Evolutionary conservation across 2,113 vertebrate genomes (phyloP).

Genomic region (Pterocles burchelli): DNA sequence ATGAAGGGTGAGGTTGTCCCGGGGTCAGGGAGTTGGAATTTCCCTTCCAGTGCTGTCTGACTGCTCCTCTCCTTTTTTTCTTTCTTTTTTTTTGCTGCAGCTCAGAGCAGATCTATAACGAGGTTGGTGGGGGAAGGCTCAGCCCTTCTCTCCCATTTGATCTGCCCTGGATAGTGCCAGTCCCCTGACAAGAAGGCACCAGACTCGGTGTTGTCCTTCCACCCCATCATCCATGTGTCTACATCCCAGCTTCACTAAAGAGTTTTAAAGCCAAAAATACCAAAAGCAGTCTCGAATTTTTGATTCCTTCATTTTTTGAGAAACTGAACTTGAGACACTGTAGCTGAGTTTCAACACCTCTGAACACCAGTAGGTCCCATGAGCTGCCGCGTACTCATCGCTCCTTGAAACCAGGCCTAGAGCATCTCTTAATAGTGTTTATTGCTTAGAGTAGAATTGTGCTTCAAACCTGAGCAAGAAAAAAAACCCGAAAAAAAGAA

Average conservation of each 20-base stretch:
- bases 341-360: neutral
- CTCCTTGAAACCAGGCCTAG: neutral
- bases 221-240: neutral
- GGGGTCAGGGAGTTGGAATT: slow-evolving; percentile 61
- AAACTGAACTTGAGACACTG: neutral
- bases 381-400: neutral
- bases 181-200: neutral
- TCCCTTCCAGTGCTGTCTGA: slow-evolving; percentile 55
- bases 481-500: no score
- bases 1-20: neutral
- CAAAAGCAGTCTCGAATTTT: neutral
- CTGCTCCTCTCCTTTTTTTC: slow-evolving; percentile 34
- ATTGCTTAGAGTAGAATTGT: neutral
- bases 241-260: neutral
- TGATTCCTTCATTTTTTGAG: slow-evolving; percentile 21
- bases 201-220: neutral
- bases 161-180: neutral
- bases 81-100: slow-evolving; percentile 12
- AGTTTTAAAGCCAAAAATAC: neutral
- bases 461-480: neutral
- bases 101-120: neutral
- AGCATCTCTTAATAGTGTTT: neutral
- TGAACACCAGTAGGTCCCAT: neutral
- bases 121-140: neutral
- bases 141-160: neutral